Conservation (phyloP, 2,888 invertebrate species). For the Meiosimyza decipiens region DNA sequence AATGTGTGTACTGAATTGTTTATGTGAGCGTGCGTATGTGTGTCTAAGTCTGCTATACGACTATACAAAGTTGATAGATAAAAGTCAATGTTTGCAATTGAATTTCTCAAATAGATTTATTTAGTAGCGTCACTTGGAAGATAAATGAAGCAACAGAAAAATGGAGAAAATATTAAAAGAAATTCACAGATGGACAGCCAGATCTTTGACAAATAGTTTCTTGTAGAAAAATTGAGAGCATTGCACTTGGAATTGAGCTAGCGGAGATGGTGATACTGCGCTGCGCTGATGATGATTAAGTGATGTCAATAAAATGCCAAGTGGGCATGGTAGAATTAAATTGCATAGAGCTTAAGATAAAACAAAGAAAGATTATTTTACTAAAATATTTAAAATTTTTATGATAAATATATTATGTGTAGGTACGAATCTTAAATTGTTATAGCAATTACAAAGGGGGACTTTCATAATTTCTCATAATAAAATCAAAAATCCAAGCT, state of each 20-base stretch:
- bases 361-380: too few relatives aligned
- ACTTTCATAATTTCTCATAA: too few relatives aligned
- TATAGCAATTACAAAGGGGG: too few relatives aligned
- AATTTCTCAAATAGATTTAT: slow-evolving; percentile 32
- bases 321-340: too few relatives aligned
- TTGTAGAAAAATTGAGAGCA: slow-evolving; percentile 9
- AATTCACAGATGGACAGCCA: slow-evolving; percentile 16
- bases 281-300: slow-evolving; percentile 8
- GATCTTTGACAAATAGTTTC: slow-evolving; percentile 24
- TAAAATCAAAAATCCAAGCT: too few relatives aligned
- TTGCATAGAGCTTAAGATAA: too few relatives aligned
- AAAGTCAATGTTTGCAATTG: slow-evolving; percentile 30
- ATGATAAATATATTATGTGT: too few relatives aligned
- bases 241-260: background rate
- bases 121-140: slow-evolving; percentile 21
- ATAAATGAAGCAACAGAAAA: slow-evolving; percentile 27
- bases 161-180: background rate
- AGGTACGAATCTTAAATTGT: too few relatives aligned
- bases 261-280: too few relatives aligned
- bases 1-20: too few relatives aligned
- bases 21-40: background rate
- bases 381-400: too few relatives aligned
- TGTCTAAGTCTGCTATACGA: background rate
- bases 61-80: slow-evolving; percentile 17
- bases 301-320: slow-evolving; percentile 14